Evolutionary conservation across 2,797 vertebrate species (phyloP), one percentile per base, ranked within the genome.

Genomic region (Emydoidea blandingii): DNA sequence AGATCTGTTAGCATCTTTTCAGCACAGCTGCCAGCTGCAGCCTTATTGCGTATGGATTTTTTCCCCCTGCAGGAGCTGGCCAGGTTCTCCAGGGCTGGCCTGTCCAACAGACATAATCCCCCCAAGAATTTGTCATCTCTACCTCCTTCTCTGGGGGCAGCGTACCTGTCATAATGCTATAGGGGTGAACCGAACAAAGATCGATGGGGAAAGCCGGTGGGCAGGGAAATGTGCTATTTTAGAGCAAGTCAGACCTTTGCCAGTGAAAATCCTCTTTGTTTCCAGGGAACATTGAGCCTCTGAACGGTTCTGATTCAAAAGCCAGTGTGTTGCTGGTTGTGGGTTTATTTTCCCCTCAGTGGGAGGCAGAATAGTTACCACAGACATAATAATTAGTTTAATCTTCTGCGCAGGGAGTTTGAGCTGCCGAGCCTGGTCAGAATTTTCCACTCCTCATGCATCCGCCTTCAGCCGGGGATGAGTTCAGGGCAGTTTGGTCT

Each of bases 331-430:
- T 62, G 59, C 59, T 18, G 31, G 31, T 62, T 34, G 59, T 62
- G 14, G 15, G 62, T 76, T 91, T 25, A 34, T 15, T 27, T 3
- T 19, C 21, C 34, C 57, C 16, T 54, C 86, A 89, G 91, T 76
- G 86, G 82, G 91, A 85, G 78, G 86, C 37, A 29, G 65, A 89
- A 81, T 85, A 88, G 85, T 86, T 88, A 85, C 47, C 53, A 53
- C 81, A 88, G n/a, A 65, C 78, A 44, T 92, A 81, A 89, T 89
- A 88, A 89, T 89, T 92, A 79, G 86, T 89, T 92, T 92, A 88
- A 89, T 89, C 83, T 92, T 87, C 83, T 92, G 78, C 19, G 57
- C 54, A 81, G 91, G 82, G 85, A 76, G 65, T 92, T 62, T 15
- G 31, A 8, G 81, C 78, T 88, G 59, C 47, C 65, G 81, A 88